Evolutionary conservation across 2,113 vertebrate species (phyloP).

Genomic region (Reinhardtius hippoglossoides): DNA sequence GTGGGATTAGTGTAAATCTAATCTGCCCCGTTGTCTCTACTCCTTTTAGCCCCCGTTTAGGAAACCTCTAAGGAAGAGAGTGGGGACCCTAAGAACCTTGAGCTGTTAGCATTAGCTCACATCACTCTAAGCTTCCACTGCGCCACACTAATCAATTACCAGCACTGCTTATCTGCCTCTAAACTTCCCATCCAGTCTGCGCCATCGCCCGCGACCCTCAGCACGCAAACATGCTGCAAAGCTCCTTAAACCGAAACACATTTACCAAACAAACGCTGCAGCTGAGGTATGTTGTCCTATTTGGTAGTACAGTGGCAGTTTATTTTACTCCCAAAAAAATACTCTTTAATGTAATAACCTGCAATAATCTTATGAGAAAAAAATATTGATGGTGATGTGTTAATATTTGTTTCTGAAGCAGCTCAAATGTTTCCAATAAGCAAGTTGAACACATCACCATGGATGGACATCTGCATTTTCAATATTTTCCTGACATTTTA

Average conservation of each 20-base stretch:
- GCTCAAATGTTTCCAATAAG: no score
- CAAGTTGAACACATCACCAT: no score
- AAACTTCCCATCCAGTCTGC: constrained; percentile 37
- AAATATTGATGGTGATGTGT: no score
- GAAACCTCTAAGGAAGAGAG: constrained; percentile 53
- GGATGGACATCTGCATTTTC: no score
- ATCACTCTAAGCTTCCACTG: constrained; percentile 66
- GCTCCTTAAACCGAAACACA: no score
- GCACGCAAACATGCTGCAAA: constrained; percentile 1
- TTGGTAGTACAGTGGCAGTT: neutral
- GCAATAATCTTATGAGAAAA: neutral
- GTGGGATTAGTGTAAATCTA: constrained; percentile 70
- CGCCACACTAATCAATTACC: constrained; percentile 73
- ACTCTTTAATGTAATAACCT: neutral
- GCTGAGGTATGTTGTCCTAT: neutral
- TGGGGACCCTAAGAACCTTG: constrained; percentile 48
- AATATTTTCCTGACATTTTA: neutral
- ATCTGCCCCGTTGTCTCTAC: constrained; percentile 57
- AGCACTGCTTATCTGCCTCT: constrained; percentile 48
- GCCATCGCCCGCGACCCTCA: constrained; percentile 14
- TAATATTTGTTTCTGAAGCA: no score
- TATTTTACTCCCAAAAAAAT: neutral
- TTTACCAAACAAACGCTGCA: neutral
- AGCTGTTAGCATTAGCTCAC: constrained; percentile 66
- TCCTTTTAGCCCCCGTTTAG: constrained; percentile 54